A percentile compares a stretch with the other conserved stretches of the same genome.
phyloP scores from a whole-genome alignment of 2,113 vertebrate species.

The Tretioscincus oriximinensis region DNA sequence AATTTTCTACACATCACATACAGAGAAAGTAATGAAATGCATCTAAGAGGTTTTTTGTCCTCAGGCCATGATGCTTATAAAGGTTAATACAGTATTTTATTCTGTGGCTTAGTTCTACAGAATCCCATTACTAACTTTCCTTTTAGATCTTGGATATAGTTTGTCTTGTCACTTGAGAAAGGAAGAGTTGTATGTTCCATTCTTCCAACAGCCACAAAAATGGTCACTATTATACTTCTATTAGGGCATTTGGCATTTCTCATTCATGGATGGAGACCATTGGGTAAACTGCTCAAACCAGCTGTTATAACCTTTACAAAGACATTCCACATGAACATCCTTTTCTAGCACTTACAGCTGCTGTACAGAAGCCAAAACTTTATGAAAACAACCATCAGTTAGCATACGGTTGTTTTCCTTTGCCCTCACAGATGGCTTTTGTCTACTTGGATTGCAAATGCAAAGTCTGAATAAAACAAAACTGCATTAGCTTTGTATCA shows the following conservation, averaged over 20 bases:
- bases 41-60: constrained; percentile 46
- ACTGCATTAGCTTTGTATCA: background rate
- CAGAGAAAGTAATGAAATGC: constrained; percentile 51
- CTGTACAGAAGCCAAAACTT: background rate
- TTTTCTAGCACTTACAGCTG: rapidly evolving
- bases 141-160: constrained; percentile 44
- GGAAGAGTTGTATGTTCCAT: constrained; percentile 33
- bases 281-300: constrained; percentile 13
- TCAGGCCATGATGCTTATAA: constrained; percentile 45
- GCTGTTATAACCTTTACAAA: constrained; percentile 16
- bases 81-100: constrained; percentile 50
- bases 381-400: background rate
- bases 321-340: constrained; percentile 1
- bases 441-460: background rate
- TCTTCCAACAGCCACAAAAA: constrained; percentile 32
- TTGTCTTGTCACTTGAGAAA: constrained; percentile 15
- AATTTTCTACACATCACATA: constrained; percentile 27
- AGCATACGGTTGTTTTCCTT: background rate
- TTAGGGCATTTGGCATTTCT: constrained; percentile 17
- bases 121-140: constrained; percentile 54
- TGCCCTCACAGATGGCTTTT: background rate
- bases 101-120: constrained; percentile 61
- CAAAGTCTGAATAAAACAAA: background rate
- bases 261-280: constrained; percentile 3
- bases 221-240: background rate